A percentile compares a stretch with the other conserved stretches of the same genome.
These are phyloP conservation scores for Microcebus lehilahytsara DNA, from an alignment of 2,113 vertebrate species.

Conservation along the genomic window DNA sequence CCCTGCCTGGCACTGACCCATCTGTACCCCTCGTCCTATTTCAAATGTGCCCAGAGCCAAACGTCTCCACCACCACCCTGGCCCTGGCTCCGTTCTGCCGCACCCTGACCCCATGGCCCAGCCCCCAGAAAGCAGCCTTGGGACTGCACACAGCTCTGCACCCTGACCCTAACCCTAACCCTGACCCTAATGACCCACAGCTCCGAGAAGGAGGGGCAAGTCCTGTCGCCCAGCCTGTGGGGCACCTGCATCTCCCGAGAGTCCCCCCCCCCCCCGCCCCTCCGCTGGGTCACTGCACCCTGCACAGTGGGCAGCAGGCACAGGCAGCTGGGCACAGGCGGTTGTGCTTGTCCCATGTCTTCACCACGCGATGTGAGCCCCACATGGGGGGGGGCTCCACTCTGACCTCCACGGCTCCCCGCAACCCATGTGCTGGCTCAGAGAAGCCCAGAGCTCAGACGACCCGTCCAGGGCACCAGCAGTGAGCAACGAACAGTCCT, in stretches of 20 bases:
- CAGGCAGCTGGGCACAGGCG: background rate
- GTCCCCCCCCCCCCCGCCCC: no score
- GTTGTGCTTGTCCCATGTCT: no score
- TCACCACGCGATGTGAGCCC: background rate
- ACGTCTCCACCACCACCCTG: background rate
- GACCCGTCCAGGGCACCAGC: no score
- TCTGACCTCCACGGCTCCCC: background rate
- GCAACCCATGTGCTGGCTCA: background rate
- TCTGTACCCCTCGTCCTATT: background rate
- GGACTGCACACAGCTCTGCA: rapidly evolving
- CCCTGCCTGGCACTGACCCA: background rate
- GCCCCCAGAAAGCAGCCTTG: background rate
- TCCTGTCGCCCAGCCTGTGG: background rate
- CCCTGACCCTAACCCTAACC: no score
- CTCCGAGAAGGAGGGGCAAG: background rate
- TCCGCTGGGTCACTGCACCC: rapidly evolving
- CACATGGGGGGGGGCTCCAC: rapidly evolving
- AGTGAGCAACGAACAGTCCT: background rate
- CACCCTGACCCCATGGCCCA: background rate
- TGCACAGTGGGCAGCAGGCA: background rate
- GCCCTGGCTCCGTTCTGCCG: rapidly evolving
- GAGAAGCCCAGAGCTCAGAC: background rate
- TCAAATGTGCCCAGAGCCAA: background rate
- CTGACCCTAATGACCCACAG: no score
- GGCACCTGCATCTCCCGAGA: background rate